Base-by-base conservation (phyloP, 2,888 invertebrate genomes). In the Sphinx pinastri region DNA sequence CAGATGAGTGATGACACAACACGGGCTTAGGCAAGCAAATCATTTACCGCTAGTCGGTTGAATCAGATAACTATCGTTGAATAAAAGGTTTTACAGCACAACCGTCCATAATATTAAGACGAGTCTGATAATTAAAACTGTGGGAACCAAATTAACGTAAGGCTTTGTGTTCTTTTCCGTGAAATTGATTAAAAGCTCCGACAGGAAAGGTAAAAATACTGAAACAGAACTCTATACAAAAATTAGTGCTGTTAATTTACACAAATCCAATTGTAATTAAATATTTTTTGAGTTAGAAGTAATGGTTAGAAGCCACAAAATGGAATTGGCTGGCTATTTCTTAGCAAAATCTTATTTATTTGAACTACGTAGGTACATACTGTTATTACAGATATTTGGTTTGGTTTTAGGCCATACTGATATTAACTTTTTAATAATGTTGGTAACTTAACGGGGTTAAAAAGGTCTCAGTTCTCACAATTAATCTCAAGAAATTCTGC, bases 81-180 rank as follows among this genome's bases (percentile, higher is more conserved):
- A 47, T 47, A n/a, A 14, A 47, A 16, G 47, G 16, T 16, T 19
- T 19, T 59, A 47, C 60, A 63, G n/a, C 16, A 63, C 16, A 63
- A n/a, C n/a, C n/a, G 31, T 59, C 31, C 31, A 16, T 10, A 16
- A 12, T 63, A 47, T 63, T 63, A 47, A 63, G 60, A 63, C n/a
- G 60, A 47, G 47, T 63, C 60, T 63, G 47, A 63, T 49, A 63
- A 47, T 63, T 63, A 47, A 63, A 63, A 63, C 45, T 49, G 60
- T 63, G 60, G 47, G 60, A 63, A 63, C 60, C 47, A 63, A 63
- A 63, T 63, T 19, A 63, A 63, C 60, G 16, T 63, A 19, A 63
- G 47, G 16, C 47, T 60, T 60, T 60, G 59, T 60, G 19, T 63
- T 63, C 12, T 63, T 60, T 60, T 47, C 19, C 16, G 16, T 47